A percentile compares a stretch with the other conserved stretches of the same genome.
Conservation (phyloP, 1,140 invertebrate species). For the Copidosoma floridanum region DNA sequence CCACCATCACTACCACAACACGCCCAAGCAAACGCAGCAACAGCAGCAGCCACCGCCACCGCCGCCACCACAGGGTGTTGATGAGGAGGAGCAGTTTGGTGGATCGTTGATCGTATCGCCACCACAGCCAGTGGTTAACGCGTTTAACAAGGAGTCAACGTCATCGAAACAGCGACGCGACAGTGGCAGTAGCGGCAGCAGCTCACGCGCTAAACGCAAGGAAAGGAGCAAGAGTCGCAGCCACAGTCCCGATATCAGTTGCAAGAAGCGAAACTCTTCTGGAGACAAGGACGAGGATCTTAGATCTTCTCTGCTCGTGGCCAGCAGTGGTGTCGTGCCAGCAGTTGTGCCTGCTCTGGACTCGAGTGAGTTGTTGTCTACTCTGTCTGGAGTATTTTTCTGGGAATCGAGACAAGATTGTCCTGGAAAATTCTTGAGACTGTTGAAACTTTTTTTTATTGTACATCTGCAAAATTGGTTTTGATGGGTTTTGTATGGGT, state of each 20-base stretch:
- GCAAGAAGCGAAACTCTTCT: not conserved
- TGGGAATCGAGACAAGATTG: not conserved
- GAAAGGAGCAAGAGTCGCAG: not conserved
- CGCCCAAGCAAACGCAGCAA: too few relatives aligned
- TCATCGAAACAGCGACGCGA: not conserved
- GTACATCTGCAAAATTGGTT: too few relatives aligned
- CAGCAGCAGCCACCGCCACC: not conserved
- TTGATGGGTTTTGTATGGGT: too few relatives aligned
- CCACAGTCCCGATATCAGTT: too few relatives aligned
- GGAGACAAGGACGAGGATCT: conserved; percentile 54
- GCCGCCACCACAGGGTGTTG: not conserved
- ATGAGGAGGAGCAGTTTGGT: conserved; percentile 54
- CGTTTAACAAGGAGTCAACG: conserved; percentile 54
- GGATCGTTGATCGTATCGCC: conserved; percentile 50
- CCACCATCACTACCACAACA: conserved; percentile 4
- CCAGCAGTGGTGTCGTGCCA: not conserved
- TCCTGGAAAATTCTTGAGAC: not conserved
- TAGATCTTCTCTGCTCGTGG: conserved; percentile 37
- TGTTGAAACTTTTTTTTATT: not conserved
- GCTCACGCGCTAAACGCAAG: not conserved
- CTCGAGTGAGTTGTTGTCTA: conserved; percentile 49
- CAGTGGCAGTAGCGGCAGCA: not conserved
- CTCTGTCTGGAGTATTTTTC: too few relatives aligned
- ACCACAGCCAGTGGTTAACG: conserved; percentile 53
- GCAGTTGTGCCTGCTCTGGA: conserved; percentile 25